Percentiles rank a stretch among this genome's conserved stretches.
Evolutionary conservation across 1,140 invertebrate species (phyloP).

Genomic region (Papilio polyxenes): DNA sequence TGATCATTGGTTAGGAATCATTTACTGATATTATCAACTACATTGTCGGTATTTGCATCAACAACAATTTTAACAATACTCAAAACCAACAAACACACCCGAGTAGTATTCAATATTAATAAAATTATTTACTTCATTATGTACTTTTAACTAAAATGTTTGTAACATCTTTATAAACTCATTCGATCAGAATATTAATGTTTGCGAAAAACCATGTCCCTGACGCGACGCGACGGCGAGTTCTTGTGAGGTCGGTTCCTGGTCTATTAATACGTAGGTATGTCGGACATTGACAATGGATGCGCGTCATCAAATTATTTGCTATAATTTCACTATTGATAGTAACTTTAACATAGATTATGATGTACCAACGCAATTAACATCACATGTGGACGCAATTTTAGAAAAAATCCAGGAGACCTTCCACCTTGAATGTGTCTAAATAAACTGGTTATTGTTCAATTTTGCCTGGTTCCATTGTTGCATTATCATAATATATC

Average conservation of each 20-base stretch:
- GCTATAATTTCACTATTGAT: not conserved
- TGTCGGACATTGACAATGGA: conserved; percentile 21
- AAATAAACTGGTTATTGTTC: too few species aligned
- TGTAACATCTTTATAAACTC: not conserved
- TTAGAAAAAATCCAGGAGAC: not conserved
- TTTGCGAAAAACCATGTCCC: conserved; percentile 11
- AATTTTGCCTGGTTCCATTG: too few species aligned
- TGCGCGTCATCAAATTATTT: not conserved
- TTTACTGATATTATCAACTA: not conserved
- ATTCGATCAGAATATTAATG: conserved; percentile 19
- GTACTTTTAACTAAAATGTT: not conserved
- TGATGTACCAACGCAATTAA: not conserved
- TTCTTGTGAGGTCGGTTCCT: not conserved
- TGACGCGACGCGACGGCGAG: not conserved
- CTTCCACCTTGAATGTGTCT: not conserved
- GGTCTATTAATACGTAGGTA: conserved; percentile 2
- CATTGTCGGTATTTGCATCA: not conserved
- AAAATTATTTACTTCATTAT: not conserved
- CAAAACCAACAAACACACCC: not conserved
- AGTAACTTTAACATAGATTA: not conserved
- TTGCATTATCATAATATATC: too few species aligned
- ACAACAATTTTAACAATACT: not conserved
- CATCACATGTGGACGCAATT: too few species aligned
- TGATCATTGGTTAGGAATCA: not conserved
- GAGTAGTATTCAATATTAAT: not conserved